Conservation (phyloP, 2,113 vertebrate species). For the Rattus rattus region DNA sequence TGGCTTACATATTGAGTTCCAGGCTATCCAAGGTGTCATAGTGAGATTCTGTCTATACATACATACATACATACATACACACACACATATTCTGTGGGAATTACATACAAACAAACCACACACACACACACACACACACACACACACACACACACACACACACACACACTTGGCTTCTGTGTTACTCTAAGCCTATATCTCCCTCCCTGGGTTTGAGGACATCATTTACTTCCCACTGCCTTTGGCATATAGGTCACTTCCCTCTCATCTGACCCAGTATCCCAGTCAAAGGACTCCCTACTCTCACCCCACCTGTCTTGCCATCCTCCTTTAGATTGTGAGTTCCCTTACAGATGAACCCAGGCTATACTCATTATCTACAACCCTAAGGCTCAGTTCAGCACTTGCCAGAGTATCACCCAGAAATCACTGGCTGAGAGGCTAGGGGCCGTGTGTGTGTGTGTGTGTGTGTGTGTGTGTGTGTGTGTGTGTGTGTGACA, state of each 20-base stretch:
- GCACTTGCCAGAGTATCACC: neutral
- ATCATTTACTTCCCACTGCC: neutral
- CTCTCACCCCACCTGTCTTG: too few relatives aligned
- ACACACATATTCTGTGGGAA: neutral
- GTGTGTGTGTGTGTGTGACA: too few relatives aligned
- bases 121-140: neutral
- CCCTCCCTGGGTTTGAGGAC: neutral
- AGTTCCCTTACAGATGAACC: neutral
- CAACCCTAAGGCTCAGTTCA: neutral
- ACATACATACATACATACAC: neutral
- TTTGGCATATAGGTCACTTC: neutral
- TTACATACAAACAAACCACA: fast-evolving
- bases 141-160: too few relatives aligned
- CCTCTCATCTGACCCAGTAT: neutral
- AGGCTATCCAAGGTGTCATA: neutral
- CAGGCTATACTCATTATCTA: neutral
- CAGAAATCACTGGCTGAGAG: neutral
- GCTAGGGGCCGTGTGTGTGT: neutral
- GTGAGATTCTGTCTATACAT: neutral
- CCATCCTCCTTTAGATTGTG: neutral
- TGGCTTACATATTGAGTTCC: neutral
- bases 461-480: too few relatives aligned
- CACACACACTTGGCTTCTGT: fast-evolving
- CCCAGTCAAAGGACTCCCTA: neutral
- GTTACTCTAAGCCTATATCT: neutral